phyloP scores from a whole-genome alignment of 1,140 invertebrate genomes.

The Mesaphorura yosii region DNA sequence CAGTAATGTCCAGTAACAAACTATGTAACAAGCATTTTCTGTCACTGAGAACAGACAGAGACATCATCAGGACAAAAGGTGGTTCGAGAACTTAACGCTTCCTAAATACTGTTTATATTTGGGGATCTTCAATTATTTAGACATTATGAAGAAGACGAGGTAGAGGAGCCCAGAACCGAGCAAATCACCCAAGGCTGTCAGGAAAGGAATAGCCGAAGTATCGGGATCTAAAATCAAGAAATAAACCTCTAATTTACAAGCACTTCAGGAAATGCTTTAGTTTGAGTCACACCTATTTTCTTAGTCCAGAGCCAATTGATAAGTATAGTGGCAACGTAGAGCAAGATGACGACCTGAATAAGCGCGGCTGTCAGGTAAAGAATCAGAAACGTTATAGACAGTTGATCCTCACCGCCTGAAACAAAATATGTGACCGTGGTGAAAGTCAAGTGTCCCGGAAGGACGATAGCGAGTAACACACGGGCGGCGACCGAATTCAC shows the following conservation, averaged over 20 bases:
- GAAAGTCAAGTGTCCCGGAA: slow-evolving; percentile 88
- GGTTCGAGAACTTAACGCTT: too few species aligned
- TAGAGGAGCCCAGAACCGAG: slow-evolving; percentile 70
- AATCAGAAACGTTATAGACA: slow-evolving; percentile 49
- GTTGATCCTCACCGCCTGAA: slow-evolving; percentile 41
- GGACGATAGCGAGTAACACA: slow-evolving; percentile 68
- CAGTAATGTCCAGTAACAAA: too few species aligned
- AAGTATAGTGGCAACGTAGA: slow-evolving; percentile 75
- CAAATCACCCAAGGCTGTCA: slow-evolving; percentile 87
- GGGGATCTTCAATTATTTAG: too few species aligned
- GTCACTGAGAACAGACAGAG: too few species aligned
- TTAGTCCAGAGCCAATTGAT: slow-evolving; percentile 81
- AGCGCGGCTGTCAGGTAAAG: slow-evolving; percentile 55
- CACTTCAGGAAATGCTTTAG: too few species aligned
- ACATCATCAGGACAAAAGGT: too few species aligned
- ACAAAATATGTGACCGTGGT: slow-evolving; percentile 67
- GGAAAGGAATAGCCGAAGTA: slow-evolving; percentile 91
- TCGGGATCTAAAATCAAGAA: slow-evolving; percentile 92
- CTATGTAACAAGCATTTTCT: too few species aligned
- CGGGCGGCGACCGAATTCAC: slow-evolving; percentile 54
- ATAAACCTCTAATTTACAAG: too few species aligned
- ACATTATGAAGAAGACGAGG: slow-evolving; percentile 29
- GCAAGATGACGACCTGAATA: slow-evolving; percentile 50
- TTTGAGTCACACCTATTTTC: too few species aligned
- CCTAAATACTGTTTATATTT: too few species aligned